Percentiles rank a stretch among this genome's conserved stretches.
Evolutionary conservation across 2,797 vertebrate species (phyloP).

Genomic region (Sebastes iracundus): DNA sequence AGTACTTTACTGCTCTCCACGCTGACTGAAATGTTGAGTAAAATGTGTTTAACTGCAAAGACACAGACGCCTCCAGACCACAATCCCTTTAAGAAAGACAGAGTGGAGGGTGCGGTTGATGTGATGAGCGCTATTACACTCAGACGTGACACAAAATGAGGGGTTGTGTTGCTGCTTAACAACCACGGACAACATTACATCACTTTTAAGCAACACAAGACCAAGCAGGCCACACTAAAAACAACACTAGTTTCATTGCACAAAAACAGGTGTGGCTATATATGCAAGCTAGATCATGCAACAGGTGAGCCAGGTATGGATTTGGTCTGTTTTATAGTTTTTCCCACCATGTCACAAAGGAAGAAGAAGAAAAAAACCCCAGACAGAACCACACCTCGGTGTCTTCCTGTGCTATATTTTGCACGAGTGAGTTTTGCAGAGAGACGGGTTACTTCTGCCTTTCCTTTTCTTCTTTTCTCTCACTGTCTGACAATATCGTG

Average conservation of each 20-base stretch:
- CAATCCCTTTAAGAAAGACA: background rate
- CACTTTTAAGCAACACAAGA: slow-evolving; percentile 47
- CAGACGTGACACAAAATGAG: slow-evolving; percentile 3
- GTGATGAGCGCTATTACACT: background rate
- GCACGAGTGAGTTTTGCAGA: background rate
- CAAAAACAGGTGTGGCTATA: slow-evolving; percentile 12
- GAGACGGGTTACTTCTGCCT: background rate
- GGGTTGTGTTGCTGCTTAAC: slow-evolving; percentile 4
- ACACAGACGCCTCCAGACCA: background rate
- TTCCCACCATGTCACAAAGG: background rate
- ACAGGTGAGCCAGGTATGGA: background rate
- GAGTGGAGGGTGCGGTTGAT: background rate
- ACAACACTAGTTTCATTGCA: background rate
- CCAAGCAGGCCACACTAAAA: background rate
- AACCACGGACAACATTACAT: background rate
- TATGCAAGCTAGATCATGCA: slow-evolving; percentile 20
- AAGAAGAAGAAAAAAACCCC: background rate
- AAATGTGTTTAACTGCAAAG: background rate
- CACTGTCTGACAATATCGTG: background rate
- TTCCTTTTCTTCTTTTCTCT: background rate
- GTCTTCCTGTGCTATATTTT: background rate
- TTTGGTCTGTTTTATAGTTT: background rate
- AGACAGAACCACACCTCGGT: background rate
- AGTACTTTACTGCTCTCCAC: background rate
- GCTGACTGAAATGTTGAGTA: background rate